Conservation (phyloP, 2,888 invertebrate genomes). For the Cephus pulcher region DNA sequence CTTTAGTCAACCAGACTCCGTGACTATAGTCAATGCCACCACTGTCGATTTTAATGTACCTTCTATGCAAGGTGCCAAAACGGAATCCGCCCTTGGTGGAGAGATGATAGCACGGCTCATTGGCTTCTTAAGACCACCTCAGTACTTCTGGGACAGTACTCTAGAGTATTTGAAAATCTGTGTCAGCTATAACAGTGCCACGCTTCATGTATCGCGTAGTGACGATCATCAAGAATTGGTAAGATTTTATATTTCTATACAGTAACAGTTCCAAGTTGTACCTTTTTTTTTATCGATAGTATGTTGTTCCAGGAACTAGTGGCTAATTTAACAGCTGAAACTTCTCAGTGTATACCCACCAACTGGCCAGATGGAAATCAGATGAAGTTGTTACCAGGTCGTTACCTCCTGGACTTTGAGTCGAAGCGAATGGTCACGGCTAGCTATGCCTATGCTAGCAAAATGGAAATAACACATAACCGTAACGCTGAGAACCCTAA, state of each 20-base stretch:
- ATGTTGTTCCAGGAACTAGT: slow-evolving; percentile 65
- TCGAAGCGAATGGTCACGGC: slow-evolving; percentile 71
- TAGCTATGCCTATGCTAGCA: slow-evolving; percentile 69
- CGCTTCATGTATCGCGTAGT: slow-evolving; percentile 66
- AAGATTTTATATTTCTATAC: slow-evolving; percentile 20
- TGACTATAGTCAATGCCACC: slow-evolving; percentile 87
- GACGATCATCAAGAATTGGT: slow-evolving; percentile 54
- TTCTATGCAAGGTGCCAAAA: slow-evolving; percentile 74
- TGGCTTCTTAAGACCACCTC: slow-evolving; percentile 86
- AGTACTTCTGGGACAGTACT: slow-evolving; percentile 74
- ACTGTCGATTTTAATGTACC: slow-evolving; percentile 83
- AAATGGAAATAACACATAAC: slow-evolving; percentile 85
- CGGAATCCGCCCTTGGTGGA: slow-evolving; percentile 77
- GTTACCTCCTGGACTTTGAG: slow-evolving; percentile 76
- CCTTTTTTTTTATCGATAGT: not conserved
- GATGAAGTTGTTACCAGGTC: slow-evolving; percentile 71
- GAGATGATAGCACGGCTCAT: slow-evolving; percentile 81
- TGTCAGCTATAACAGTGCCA: slow-evolving; percentile 81
- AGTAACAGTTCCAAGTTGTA: not conserved
- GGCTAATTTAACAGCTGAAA: slow-evolving; percentile 76
- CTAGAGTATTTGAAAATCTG: slow-evolving; percentile 81
- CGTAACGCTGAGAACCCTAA: slow-evolving; percentile 80
- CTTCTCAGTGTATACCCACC: slow-evolving; percentile 77
- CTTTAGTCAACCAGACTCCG: slow-evolving; percentile 88
- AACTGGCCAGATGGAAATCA: slow-evolving; percentile 72